These are phyloP conservation scores for Epistrophella euchroma DNA, from an alignment of 2,888 invertebrate species.

Conservation along the genomic window DNA sequence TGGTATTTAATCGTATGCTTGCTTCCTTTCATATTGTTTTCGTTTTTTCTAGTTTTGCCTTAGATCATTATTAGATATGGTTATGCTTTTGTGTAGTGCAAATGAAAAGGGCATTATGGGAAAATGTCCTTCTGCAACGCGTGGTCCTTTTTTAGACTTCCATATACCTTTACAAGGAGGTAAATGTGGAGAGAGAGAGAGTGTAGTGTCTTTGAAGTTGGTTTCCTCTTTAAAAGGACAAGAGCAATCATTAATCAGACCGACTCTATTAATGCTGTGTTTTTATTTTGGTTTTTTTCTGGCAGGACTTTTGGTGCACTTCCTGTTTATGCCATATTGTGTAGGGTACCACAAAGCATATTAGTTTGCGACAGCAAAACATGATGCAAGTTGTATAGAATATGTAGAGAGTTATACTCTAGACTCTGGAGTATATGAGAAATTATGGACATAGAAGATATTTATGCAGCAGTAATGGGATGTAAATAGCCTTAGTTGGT, in stretches of 20 bases:
- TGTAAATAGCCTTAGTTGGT: slow-evolving; percentile 63
- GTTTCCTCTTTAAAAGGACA: slow-evolving; percentile 45
- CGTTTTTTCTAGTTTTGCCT: slow-evolving; percentile 12
- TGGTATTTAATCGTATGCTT: slow-evolving; percentile 66
- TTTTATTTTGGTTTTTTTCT: slow-evolving; percentile 8
- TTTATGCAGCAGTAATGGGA: slow-evolving; percentile 72
- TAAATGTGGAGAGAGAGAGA: neutral
- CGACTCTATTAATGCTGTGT: slow-evolving; percentile 38
- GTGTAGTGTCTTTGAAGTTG: slow-evolving; percentile 48
- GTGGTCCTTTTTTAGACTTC: neutral
- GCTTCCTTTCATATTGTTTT: slow-evolving; percentile 34
- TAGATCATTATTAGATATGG: slow-evolving; percentile 69
- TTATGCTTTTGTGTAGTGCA: slow-evolving; percentile 60
- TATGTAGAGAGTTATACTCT: neutral
- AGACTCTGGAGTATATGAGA: neutral
- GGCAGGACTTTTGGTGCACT: slow-evolving; percentile 58
- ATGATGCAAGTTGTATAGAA: slow-evolving; percentile 15
- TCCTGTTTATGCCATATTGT: slow-evolving; percentile 53
- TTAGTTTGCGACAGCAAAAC: slow-evolving; percentile 19
- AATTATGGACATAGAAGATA: slow-evolving; percentile 66
- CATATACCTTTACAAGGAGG: neutral
- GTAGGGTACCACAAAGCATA: slow-evolving; percentile 19
- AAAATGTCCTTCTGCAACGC: slow-evolving; percentile 57
- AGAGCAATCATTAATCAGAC: slow-evolving; percentile 67
- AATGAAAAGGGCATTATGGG: slow-evolving; percentile 65